phyloP scores from a whole-genome alignment of 2,888 invertebrate species.

The Dryococelus australis region DNA sequence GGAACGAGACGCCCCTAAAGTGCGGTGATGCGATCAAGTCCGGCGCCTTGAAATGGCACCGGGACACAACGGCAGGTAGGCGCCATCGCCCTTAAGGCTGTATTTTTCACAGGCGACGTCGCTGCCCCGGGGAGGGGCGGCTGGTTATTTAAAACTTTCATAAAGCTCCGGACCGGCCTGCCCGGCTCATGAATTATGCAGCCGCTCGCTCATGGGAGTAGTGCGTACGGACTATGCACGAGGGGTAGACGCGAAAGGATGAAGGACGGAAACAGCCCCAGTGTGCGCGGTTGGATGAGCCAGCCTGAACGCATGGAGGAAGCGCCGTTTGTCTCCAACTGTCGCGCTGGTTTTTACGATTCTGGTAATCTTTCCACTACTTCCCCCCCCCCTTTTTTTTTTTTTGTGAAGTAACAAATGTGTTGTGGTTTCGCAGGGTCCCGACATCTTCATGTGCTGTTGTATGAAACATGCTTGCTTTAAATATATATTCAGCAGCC shows the following conservation, averaged over 20 bases:
- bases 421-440: not conserved
- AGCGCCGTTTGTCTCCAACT: not conserved
- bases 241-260: not conserved
- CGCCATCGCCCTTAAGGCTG: not conserved
- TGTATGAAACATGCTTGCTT: not conserved
- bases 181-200: not conserved
- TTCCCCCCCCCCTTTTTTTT: not conserved
- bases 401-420: not conserved
- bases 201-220: not conserved
- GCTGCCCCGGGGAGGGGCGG: not conserved
- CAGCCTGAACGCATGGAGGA: not conserved
- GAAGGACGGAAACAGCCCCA: not conserved
- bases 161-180: not conserved
- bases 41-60: not conserved
- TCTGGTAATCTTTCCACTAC: not conserved
- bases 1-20: not conserved
- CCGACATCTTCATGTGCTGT: not conserved
- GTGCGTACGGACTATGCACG: not conserved
- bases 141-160: slow-evolving; percentile 16
- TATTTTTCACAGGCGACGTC: not conserved
- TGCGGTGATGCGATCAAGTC: not conserved
- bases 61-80: not conserved
- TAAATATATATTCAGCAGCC: too few relatives aligned
- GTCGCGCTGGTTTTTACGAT: slow-evolving; percentile 1
- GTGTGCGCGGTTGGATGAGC: not conserved